These are phyloP conservation scores for Agrotis puta DNA, from an alignment of 2,888 invertebrate genomes.

Conservation along the genomic window DNA sequence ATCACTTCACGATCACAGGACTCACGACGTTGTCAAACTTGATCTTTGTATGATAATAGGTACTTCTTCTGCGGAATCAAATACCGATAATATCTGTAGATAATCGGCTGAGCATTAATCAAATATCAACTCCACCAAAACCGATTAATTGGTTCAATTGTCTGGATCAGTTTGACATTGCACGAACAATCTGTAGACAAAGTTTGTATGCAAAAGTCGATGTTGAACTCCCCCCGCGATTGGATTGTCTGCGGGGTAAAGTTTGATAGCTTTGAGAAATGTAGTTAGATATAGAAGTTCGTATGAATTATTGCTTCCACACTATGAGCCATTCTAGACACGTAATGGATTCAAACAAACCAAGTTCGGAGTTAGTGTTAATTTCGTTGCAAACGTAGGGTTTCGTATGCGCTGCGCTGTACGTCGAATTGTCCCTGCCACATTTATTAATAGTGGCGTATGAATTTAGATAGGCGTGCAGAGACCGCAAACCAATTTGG, in stretches of 20 bases:
- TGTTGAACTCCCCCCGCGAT: constrained; percentile 80
- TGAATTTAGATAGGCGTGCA: constrained; percentile 52
- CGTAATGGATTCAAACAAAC: constrained; percentile 78
- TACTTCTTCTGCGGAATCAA: constrained; percentile 46
- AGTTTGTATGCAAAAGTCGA: constrained; percentile 88
- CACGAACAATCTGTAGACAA: constrained; percentile 84
- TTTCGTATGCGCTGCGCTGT: constrained; percentile 33
- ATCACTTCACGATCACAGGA: constrained; percentile 13
- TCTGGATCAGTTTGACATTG: constrained; percentile 85
- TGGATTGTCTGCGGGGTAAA: constrained; percentile 84
- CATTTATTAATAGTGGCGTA: constrained; percentile 53
- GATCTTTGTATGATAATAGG: neutral
- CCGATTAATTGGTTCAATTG: constrained; percentile 87
- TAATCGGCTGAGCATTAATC: constrained; percentile 71
- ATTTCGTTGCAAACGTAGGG: constrained; percentile 57
- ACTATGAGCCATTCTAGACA: constrained; percentile 74
- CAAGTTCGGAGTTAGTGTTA: constrained; percentile 57
- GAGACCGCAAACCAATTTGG: constrained; percentile 56
- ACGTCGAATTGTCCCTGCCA: constrained; percentile 49
- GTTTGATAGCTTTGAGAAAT: constrained; percentile 86
- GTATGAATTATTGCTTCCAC: constrained; percentile 78
- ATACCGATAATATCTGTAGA: constrained; percentile 48
- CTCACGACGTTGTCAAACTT: constrained; percentile 37
- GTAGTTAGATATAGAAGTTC: constrained; percentile 83
- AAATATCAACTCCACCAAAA: constrained; percentile 75